phyloP scores from a whole-genome alignment of 2,888 invertebrate genomes.

The Agrochola lychnidis region DNA sequence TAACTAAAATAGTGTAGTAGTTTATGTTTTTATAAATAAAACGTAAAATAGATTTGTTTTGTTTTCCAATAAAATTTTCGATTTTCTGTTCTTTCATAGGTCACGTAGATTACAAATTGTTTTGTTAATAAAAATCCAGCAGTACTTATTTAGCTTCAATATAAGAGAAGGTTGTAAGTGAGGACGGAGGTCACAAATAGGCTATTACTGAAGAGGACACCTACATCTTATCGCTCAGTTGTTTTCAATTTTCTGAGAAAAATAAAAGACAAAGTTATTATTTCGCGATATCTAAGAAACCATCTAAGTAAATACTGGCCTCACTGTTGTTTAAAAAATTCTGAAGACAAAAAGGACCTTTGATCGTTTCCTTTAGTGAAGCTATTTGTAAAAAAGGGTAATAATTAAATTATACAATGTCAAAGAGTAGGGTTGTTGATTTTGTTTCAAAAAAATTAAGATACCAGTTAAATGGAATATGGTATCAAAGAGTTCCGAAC shows the following conservation, averaged over 20 bases:
- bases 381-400: conserved; percentile 56
- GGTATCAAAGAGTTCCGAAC: conserved; percentile 62
- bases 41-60: not conserved
- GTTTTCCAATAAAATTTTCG: not conserved
- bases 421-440: conserved; percentile 50
- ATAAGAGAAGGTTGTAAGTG: conserved; percentile 15
- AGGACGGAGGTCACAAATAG: conserved; percentile 53
- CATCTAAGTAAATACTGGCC: conserved; percentile 11
- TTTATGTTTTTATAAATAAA: not conserved
- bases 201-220: conserved; percentile 49
- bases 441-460: conserved; percentile 49
- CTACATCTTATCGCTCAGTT: conserved; percentile 40
- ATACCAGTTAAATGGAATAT: conserved; percentile 58
- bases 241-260: conserved; percentile 48
- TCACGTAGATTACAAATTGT: conserved; percentile 14
- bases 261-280: conserved; percentile 34
- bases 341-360: conserved; percentile 40
- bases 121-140: conserved; percentile 14
- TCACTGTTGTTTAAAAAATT: conserved; percentile 10
- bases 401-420: conserved; percentile 63
- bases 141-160: conserved; percentile 18
- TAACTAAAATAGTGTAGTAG: not conserved
- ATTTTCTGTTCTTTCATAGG: not conserved
- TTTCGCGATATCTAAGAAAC: conserved; percentile 24
- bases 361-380: conserved; percentile 51